Percentiles rank a stretch among this genome's conserved stretches.
These are phyloP conservation scores for Hyppa rectilinea DNA, from an alignment of 2,888 invertebrate genomes.

Conservation along the genomic window DNA sequence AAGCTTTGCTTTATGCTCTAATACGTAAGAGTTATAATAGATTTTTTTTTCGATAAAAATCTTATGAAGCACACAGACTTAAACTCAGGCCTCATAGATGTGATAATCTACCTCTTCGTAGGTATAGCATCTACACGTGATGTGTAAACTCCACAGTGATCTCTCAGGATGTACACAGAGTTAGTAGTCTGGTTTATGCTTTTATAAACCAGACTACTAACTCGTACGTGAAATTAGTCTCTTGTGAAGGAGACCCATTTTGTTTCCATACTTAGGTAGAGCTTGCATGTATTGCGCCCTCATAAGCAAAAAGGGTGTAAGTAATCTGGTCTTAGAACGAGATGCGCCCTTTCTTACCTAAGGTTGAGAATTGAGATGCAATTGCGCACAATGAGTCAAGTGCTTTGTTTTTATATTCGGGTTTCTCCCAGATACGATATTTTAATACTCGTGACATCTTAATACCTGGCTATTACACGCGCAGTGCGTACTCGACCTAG, in stretches of 20 bases:
- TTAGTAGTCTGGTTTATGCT: neutral
- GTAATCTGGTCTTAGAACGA: conserved; percentile 21
- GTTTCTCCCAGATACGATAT: conserved; percentile 54
- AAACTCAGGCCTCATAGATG: neutral
- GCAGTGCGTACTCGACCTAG: conserved; percentile 81
- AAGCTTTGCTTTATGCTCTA: no score
- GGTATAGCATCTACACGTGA: neutral
- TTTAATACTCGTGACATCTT: conserved; percentile 56
- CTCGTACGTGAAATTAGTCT: neutral
- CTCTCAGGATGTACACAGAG: neutral
- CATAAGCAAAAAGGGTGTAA: conserved; percentile 16
- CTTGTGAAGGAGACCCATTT: neutral
- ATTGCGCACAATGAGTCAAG: conserved; percentile 30
- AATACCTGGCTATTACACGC: conserved; percentile 62
- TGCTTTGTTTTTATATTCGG: conserved; percentile 35
- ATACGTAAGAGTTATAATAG: neutral
- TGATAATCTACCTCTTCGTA: neutral
- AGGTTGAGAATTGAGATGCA: conserved; percentile 9
- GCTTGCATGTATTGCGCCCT: conserved; percentile 12
- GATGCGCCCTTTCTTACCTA: conserved; percentile 8
- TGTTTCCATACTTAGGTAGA: neutral
- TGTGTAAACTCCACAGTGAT: neutral
- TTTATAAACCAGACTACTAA: no score
- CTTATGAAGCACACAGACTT: neutral
- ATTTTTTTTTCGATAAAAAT: neutral